phyloP scores from a whole-genome alignment of 1,140 invertebrate genomes.

The Aphelinus atriplicis region DNA sequence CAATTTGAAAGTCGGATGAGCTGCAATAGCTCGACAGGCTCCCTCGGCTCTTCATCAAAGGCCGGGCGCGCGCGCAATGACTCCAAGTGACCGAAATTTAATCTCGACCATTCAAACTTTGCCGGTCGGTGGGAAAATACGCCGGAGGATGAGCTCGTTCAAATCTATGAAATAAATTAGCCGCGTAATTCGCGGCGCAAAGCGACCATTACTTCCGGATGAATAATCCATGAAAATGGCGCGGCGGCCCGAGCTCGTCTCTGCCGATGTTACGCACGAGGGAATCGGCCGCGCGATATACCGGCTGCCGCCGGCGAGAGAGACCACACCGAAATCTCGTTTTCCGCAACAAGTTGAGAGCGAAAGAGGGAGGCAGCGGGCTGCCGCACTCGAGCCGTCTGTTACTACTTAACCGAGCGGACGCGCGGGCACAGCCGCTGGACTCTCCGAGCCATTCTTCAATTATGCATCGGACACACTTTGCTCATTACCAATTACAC shows the following conservation, averaged over 20 bases:
- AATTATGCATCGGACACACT: too few relatives aligned
- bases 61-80: too few relatives aligned
- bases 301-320: not conserved
- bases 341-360: conserved; percentile 36
- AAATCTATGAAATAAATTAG: conserved; percentile 9
- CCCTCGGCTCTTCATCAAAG: too few relatives aligned
- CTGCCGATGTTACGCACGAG: not conserved
- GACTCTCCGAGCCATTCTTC: too few relatives aligned
- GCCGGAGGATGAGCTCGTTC: too few relatives aligned
- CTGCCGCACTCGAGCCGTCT: not conserved
- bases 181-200: not conserved
- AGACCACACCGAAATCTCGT: conserved; percentile 31
- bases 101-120: too few relatives aligned
- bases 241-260: too few relatives aligned
- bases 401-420: conserved; percentile 23
- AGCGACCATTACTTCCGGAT: conserved; percentile 13
- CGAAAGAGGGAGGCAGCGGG: not conserved
- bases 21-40: too few relatives aligned
- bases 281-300: conserved; percentile 1
- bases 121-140: too few relatives aligned
- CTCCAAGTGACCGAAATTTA: too few relatives aligned
- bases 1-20: too few relatives aligned
- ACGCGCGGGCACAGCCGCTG: not conserved
- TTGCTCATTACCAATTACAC: too few relatives aligned
- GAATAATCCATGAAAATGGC: conserved; percentile 33